Base-by-base conservation (phyloP, 2,888 invertebrate genomes). In the Pollenia angustigena region DNA sequence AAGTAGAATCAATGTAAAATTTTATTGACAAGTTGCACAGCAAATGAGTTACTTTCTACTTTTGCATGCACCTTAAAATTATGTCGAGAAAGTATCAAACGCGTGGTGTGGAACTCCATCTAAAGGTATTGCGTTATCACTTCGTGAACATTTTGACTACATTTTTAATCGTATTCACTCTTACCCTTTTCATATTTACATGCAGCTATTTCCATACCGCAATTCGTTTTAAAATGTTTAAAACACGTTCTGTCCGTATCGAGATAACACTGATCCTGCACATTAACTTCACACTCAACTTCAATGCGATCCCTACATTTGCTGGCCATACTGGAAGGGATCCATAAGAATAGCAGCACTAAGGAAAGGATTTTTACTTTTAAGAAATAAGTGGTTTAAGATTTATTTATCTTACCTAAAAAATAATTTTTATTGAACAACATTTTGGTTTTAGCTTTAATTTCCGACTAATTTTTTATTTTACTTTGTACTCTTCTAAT, bases 201-300 rank as follows among this genome's bases (percentile, higher is more conserved):
- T 0, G 80, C 71, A 7, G 64, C 16, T 14, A 66, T 48, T 72
- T 86, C 80, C 86, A 86, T 86, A 23, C 76, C 83, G 76, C 86
- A 86, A 75, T 83, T 86, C 7, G 75, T 76, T 12, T 58, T 14
- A 23, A 83, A 86, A 14, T 83, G 76, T 50, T 80, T 80, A 48
- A 86, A 86, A 80, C 86, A 86, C 7, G 23, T 46, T 48, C 83
- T 23, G n/a, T 72, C 18, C 1, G 7, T 52, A 60, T 86, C 83
- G 12, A 83, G 76, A 72, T 80, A 86, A 48, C 86, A 86, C 44
- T 46, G 82, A 56, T 58, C 11, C 16, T 54, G 11, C 4, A 14
- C 32, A n/a, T 7, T 40, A 12, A 56, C 14, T 4, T 60, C 14
- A 66, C 83, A 86, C 0, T 44, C 14, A 11, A 12, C 2, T 32